Base-by-base conservation (phyloP, 1,140 invertebrate genomes). In the Pseudomyrmex pallidus region DNA sequence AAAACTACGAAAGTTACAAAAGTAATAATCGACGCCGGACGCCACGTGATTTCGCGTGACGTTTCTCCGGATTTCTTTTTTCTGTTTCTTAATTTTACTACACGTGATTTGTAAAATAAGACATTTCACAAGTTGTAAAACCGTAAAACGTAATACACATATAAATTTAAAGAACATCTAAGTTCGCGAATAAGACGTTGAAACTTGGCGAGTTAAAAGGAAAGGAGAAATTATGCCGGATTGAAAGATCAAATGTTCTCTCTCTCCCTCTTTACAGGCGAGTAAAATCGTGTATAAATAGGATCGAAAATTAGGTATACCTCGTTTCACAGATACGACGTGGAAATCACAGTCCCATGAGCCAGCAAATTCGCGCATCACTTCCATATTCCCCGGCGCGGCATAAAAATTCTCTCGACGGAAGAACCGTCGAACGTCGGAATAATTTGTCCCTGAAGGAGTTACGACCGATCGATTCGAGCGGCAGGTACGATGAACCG, bases 401-500 rank as follows among this genome's bases (percentile, higher is more conserved):
- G 54, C 54, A 54, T 80, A 80, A 80, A 80, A 80, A 57, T 80
- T 72, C 66, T 72, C 66, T 72, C 76, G 76, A 80, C 56, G 76
- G 67, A 80, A 56, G 44, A 59, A 52, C 46, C 76, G 66, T 72
- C 76, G 76, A 59, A 78, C 76, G 54, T 78, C 44, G 66, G 76
- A 80, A 80, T 80, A 80, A 80, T 80, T 80, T 80, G 76, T 80
- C 76, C 76, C 76, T 80, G 68, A 80, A 80, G 76, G 76, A 80
- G 76, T 80, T 80, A 80, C 76, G 76, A 59, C 66, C 76, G 66
- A 80, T 80, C 76, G 76, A 80, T 80, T 80, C 76, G 76, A 12
- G 35, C 35, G 35, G 35, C 35, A 35, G 54, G 76, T 72, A 59
- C 76, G 76, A 80, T 80, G 76, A 80, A 80, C 66, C 54, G 76